A percentile compares a stretch with the other conserved stretches of the same genome.
phyloP scores from a whole-genome alignment of 1,140 invertebrate species.

The Pachypeltis micranthus region DNA sequence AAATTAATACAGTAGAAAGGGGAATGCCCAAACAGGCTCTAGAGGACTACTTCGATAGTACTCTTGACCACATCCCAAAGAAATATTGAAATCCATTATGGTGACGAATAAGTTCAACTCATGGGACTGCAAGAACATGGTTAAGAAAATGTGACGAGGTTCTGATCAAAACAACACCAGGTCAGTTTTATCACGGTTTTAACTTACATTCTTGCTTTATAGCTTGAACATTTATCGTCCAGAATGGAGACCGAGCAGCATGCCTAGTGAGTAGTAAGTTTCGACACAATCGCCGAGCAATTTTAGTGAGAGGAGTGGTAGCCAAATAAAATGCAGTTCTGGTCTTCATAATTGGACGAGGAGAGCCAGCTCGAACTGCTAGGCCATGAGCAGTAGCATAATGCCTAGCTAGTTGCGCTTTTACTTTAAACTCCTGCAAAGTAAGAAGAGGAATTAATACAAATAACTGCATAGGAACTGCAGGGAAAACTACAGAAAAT shows the following conservation, averaged over 20 bases:
- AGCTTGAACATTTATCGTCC: conserved; percentile 67
- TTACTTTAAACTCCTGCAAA: conserved; percentile 73
- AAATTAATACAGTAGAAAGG: too few species aligned
- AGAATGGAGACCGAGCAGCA: conserved; percentile 76
- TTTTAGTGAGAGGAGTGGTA: conserved; percentile 74
- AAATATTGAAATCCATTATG: too few species aligned
- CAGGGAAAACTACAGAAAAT: too few species aligned
- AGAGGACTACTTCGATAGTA: too few species aligned
- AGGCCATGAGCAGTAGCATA: conserved; percentile 81
- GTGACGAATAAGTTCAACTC: too few species aligned
- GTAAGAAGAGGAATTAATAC: conserved; percentile 7
- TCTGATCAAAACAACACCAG: too few species aligned
- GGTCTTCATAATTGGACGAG: conserved; percentile 90
- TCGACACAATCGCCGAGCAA: conserved; percentile 72
- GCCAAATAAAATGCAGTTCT: conserved; percentile 88
- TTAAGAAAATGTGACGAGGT: too few species aligned
- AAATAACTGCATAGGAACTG: too few species aligned
- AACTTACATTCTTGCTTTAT: conserved; percentile 74
- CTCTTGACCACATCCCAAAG: too few species aligned
- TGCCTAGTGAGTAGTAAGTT: conserved; percentile 72
- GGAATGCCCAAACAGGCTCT: too few species aligned
- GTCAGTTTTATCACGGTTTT: background rate
- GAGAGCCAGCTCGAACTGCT: conserved; percentile 54
- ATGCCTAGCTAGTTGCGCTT: conserved; percentile 82
- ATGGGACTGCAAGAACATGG: too few species aligned